Conservation (phyloP, 2,113 vertebrate species). For the Caloenas nicobarica region DNA sequence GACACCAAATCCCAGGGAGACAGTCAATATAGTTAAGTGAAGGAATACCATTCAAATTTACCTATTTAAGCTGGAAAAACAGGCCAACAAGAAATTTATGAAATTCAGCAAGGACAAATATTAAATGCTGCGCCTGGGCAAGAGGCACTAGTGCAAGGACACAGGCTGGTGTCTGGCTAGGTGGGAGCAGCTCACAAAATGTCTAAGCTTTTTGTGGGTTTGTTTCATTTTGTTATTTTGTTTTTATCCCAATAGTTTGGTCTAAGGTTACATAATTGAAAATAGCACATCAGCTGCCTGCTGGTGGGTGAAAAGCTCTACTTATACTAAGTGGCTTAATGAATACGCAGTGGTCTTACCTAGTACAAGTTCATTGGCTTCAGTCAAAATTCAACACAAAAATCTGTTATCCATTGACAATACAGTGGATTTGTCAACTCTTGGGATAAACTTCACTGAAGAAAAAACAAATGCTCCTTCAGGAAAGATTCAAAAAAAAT, state of each 20-base stretch:
- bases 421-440: not conserved
- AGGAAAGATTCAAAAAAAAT: not conserved
- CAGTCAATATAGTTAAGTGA: not conserved
- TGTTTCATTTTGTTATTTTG: not conserved
- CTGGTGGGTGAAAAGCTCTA: not conserved
- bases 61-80: not conserved
- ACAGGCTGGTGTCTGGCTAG: not conserved
- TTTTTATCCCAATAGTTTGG: not conserved
- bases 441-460: not conserved
- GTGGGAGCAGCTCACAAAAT: not conserved
- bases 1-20: not conserved
- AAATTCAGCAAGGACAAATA: not conserved
- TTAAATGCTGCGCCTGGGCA: not conserved
- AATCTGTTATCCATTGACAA: not conserved
- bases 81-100: not conserved
- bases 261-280: not conserved
- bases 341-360: not conserved
- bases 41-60: rapidly evolving
- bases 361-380: not conserved
- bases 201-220: not conserved
- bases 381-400: not conserved
- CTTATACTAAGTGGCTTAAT: not conserved
- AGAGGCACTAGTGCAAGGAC: not conserved
- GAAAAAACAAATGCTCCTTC: not conserved
- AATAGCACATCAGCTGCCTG: not conserved